Conservation (phyloP, 2,113 vertebrate species). For the Casuarius casuarius region DNA sequence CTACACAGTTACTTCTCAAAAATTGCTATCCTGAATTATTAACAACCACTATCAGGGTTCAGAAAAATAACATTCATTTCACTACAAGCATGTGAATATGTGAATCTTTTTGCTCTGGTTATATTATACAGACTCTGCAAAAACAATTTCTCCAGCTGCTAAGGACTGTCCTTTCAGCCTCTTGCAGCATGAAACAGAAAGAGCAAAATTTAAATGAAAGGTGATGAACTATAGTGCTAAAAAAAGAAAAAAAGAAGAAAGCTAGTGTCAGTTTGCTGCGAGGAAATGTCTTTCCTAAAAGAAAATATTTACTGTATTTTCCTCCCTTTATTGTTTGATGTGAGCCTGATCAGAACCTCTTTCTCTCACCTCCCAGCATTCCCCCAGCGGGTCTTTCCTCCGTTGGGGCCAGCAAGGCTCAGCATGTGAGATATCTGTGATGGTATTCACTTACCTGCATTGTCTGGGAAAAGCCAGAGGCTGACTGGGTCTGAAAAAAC, state of each 20-base stretch:
- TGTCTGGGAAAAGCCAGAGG: not conserved
- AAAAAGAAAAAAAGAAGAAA: not conserved
- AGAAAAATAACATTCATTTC: not conserved
- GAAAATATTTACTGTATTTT: no score
- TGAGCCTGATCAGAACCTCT: not conserved
- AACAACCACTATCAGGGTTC: not conserved
- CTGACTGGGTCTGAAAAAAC: not conserved
- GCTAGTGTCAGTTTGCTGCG: no score
- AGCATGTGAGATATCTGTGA: not conserved
- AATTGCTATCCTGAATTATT: not conserved
- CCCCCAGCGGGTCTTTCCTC: not conserved
- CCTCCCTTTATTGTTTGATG: no score
- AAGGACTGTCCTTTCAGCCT: not conserved
- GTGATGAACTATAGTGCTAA: not conserved
- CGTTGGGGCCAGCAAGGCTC: not conserved
- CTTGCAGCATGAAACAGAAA: not conserved
- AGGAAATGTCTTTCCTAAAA: no score
- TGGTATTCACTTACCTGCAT: not conserved
- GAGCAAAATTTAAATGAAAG: not conserved
- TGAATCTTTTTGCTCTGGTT: not conserved
- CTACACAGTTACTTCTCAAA: not conserved
- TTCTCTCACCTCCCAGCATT: not conserved
- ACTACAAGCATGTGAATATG: not conserved
- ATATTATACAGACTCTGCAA: not conserved
- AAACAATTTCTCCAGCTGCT: not conserved